Evolutionary conservation across 92 coral and sea anemone species (phyloP).

Genomic region (Diadumene lineata): DNA sequence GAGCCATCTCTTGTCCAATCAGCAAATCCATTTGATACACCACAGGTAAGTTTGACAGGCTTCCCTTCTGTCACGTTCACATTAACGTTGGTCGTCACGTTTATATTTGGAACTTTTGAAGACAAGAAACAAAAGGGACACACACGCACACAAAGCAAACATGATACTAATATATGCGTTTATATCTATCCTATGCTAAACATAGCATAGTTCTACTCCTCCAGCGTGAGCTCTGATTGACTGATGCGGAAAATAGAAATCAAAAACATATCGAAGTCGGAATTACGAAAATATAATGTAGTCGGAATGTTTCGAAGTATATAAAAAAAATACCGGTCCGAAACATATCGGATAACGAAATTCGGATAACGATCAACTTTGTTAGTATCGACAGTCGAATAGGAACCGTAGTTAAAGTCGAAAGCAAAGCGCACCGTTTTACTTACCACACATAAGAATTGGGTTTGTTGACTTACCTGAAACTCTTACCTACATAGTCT

Average conservation of each 20-base stretch:
- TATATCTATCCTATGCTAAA: neutral
- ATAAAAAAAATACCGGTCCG: no score
- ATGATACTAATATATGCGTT: neutral
- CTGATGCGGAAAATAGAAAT: neutral
- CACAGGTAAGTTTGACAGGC: conserved; percentile 9
- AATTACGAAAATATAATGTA: no score
- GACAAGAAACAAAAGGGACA: neutral
- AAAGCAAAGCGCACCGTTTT: no score
- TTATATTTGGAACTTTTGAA: neutral
- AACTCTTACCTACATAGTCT: no score
- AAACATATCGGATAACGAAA: no score
- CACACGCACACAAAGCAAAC: neutral
- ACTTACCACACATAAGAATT: no score
- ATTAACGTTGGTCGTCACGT: conserved; percentile 15
- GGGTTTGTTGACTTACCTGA: no score
- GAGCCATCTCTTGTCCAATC: conserved; percentile 18
- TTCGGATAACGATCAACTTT: no score
- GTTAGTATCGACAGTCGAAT: no score
- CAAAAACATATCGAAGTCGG: no score
- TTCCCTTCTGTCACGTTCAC: conserved; percentile 23
- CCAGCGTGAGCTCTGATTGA: neutral
- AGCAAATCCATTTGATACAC: neutral
- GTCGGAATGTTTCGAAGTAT: no score
- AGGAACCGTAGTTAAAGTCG: no score
- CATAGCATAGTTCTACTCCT: neutral